Base-by-base conservation (phyloP, 2,113 vertebrate species). In the Tonatia bakeri region DNA sequence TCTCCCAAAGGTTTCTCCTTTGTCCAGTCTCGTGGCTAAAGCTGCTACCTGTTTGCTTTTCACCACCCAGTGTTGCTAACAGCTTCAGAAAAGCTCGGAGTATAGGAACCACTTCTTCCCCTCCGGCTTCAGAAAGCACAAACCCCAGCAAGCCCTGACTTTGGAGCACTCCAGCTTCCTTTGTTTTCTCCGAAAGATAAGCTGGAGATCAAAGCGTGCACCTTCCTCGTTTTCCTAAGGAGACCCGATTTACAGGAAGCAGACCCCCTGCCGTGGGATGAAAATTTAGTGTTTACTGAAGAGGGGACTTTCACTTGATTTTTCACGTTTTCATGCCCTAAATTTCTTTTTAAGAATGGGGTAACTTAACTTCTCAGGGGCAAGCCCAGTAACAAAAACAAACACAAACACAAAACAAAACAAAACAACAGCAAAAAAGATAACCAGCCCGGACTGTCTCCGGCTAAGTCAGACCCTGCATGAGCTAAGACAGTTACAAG, bases 221-320 rank as follows among this genome's bases (percentile, higher is more conserved):
- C 22, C 12, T 4, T 7, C 36, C 8, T 14, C 0, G 0, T 28
- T 88, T 31, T 64, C 84, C 87, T 67, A 0, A 36, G 70, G 72
- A 70, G 77, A 50, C 9, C 33, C 0, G 0, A 8, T 16, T 47
- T n/a, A n/a, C 65, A 65, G 87, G 36, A 13, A 3, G 40, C 17
- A 0, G 2, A 1, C 28, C 14, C 47, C 5, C 19, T 1, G 14
- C 3, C 1, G 0, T 0, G 0, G 0, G 15, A 28, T 4, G 38
- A 8, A 17, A 4, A 7, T 15, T 12, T 33, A 0, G 8, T 2
- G 24, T 13, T 5, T 40, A 20, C 8, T 0, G 0, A 13, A 33
- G 20, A 28, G 91, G 26, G n/a, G 94, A 15, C 24, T 22, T 31
- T 12, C 19, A 3, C 20, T 40, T 1, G 22, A 33, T 4, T 59